Conservation (phyloP, 2,113 vertebrate species). For the Hippocampus abdominalis region DNA sequence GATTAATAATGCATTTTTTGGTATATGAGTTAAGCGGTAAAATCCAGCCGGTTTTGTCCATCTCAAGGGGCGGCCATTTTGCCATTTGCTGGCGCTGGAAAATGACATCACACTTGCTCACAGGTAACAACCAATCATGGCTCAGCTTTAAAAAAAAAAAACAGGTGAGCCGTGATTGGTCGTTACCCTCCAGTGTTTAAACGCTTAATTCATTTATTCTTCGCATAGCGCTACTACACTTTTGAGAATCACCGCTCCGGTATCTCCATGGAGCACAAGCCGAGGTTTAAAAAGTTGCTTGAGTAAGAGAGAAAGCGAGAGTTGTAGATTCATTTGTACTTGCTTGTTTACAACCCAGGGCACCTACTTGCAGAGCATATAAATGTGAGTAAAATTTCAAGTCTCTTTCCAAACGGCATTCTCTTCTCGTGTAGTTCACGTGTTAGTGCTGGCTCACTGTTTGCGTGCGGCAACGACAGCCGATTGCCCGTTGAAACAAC, state of each 20-base stretch:
- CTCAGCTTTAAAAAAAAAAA: too few relatives aligned
- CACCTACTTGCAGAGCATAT: background rate
- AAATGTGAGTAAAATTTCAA: background rate
- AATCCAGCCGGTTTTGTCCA: too few relatives aligned
- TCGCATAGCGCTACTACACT: background rate
- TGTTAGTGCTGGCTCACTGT: background rate
- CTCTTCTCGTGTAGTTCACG: background rate
- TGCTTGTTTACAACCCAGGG: background rate
- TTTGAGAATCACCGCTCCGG: background rate
- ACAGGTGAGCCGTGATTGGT: too few relatives aligned
- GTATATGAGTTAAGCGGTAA: too few relatives aligned
- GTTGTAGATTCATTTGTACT: background rate
- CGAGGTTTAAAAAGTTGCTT: background rate
- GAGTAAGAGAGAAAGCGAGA: background rate
- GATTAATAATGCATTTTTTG: too few relatives aligned
- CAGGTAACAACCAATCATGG: too few relatives aligned
- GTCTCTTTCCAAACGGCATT: background rate
- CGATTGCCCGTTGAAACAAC: conserved; percentile 27
- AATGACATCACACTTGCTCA: too few relatives aligned
- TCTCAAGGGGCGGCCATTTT: too few relatives aligned
- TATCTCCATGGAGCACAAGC: background rate
- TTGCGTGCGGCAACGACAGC: conserved; percentile 55
- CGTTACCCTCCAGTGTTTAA: too few relatives aligned
- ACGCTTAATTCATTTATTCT: too few relatives aligned
- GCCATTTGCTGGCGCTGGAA: too few relatives aligned